Base-by-base conservation (phyloP, 37 sponge, comb jelly and placozoan species). In the Eunapius fragilis region DNA sequence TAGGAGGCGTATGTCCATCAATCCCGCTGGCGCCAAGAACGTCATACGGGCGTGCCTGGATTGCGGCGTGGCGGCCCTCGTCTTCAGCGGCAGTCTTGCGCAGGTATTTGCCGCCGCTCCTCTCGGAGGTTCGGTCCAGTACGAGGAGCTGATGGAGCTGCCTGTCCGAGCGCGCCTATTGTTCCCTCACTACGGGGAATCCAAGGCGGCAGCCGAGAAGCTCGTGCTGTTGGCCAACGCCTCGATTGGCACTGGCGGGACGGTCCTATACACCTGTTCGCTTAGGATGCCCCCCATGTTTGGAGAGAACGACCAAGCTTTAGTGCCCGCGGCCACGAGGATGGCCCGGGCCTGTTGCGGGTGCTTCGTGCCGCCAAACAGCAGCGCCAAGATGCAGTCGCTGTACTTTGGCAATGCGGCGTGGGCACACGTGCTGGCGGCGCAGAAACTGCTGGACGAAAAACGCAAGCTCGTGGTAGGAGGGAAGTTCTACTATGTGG, bases 371-470 rank as follows among this genome's bases (percentile, higher is more conserved):
- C 78, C 78, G 17, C 14, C 81, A 6, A 80, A 80, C 31, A 28
- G 38, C 35, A 75, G 71, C 5, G 45, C 27, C 34, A 85, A 72
- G 19, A 90, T 90, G 91, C 86, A 81, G 41, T 81, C 86, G 3
- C 27, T 90, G 78, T 91, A 91, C 67, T 32, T 83, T 25, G 92
- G 87, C 74, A 91, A 91, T 68, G 87, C 71, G 13, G 92, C 92
- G 22, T 83, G 84, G 84, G 87, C 87, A 3, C 84, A 84, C n/a
- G 74, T 91, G 31, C 11, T 87, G 2, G 92, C 92, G 36, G 92
- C 87, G 48, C 36, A 79, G 75, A 87, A 50, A 41, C 81, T 91
- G 32, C 69, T 87, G 25, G 81, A 84, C 41, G 37, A 70, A 9
- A 80, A 12, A 19, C 71, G 69, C 11, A 45, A 38, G 36, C 3